A percentile compares a stretch with the other conserved stretches of the same genome.
These are phyloP conservation scores for Pammene fasciana DNA, from an alignment of 2,888 invertebrate species.

Conservation along the genomic window DNA sequence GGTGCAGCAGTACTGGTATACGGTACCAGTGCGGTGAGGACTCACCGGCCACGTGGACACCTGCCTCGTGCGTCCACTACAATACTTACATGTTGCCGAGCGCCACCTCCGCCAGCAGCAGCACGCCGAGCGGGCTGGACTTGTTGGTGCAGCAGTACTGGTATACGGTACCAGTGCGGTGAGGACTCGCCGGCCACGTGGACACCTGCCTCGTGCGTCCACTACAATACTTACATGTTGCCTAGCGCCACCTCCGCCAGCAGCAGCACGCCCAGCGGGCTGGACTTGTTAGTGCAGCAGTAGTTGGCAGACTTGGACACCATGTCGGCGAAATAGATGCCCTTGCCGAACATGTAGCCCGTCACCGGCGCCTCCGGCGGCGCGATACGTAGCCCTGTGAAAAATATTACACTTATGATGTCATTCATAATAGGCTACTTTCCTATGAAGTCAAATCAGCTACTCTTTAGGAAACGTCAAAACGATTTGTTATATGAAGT, in stretches of 20 bases:
- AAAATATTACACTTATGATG: too few relatives aligned
- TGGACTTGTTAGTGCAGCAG: conserved; percentile 88
- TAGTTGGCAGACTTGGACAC: conserved; percentile 99
- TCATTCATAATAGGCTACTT: too few relatives aligned
- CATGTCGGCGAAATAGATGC: conserved; percentile 99
- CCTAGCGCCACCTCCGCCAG: conserved; percentile 98
- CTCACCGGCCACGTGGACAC: too few relatives aligned
- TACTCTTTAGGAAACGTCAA: too few relatives aligned
- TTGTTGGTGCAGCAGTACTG: conserved; percentile 93
- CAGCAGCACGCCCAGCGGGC: conserved; percentile 92
- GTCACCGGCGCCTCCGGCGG: conserved; percentile 98
- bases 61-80: too few relatives aligned
- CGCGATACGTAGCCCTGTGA: conserved; percentile 93
- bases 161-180: too few relatives aligned
- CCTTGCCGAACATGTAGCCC: conserved; percentile 99
- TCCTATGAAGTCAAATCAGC: too few relatives aligned
- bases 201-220: too few relatives aligned
- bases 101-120: conserved; percentile 97
- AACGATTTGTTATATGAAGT: too few relatives aligned
- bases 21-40: too few relatives aligned
- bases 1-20: too few relatives aligned
- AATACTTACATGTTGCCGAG: conserved; percentile 86
- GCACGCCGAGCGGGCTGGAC: conserved; percentile 88
- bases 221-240: conserved; percentile 90
- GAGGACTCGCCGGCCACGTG: too few relatives aligned